Percentiles rank a stretch among this genome's conserved stretches.
These are phyloP conservation scores for Heterodera schachtii DNA, from an alignment of 1,140 invertebrate species.

Conservation along the genomic window DNA sequence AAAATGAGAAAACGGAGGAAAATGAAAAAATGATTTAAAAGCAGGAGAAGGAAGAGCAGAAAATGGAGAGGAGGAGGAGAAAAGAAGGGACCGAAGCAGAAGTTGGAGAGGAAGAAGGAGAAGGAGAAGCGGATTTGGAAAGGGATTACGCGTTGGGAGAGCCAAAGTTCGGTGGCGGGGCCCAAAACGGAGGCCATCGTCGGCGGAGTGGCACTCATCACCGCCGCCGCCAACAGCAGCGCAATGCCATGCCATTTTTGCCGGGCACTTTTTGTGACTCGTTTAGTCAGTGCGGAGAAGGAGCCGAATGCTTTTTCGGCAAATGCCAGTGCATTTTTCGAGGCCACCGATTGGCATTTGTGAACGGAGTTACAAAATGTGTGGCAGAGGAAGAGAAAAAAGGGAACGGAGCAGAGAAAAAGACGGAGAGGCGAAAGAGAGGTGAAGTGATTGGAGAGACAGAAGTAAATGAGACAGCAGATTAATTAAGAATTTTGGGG, in stretches of 20 bases:
- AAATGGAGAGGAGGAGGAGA: not conserved
- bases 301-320: conserved; percentile 39
- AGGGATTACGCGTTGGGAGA: conserved; percentile 15
- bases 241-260: conserved; percentile 2
- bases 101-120: not conserved
- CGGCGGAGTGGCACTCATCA: not conserved
- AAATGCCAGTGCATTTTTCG: conserved; percentile 36
- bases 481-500: not conserved
- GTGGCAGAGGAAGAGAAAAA: not conserved
- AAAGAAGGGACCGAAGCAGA: not conserved
- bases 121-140: not conserved
- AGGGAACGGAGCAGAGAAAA: not conserved
- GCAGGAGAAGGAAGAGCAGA: not conserved
- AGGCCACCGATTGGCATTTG: conserved; percentile 25
- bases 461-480: not conserved
- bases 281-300: conserved; percentile 43
- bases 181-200: not conserved
- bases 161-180: not conserved
- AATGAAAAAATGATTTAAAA: too few species aligned
- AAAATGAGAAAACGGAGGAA: too few species aligned
- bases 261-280: conserved; percentile 44
- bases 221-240: too few species aligned
- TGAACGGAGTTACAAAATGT: conserved; percentile 28
- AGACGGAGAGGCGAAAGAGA: not conserved
- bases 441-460: not conserved